A percentile compares a stretch with the other conserved stretches of the same genome.
Evolutionary conservation across 2,888 invertebrate genomes (phyloP).

Genomic region (Rutpela maculata): DNA sequence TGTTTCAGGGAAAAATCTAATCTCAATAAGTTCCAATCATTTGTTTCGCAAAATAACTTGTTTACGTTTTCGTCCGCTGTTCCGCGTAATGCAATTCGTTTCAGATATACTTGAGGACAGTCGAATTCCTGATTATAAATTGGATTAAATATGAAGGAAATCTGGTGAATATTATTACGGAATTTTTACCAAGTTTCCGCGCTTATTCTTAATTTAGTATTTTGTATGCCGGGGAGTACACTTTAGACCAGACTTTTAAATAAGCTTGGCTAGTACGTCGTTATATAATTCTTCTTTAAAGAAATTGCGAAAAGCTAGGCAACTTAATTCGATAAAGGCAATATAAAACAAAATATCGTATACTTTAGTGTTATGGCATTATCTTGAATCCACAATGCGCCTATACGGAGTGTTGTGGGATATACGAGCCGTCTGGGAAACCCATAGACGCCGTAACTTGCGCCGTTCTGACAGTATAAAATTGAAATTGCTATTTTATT

Average conservation of each 20-base stretch:
- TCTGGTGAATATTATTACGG: conserved; percentile 56
- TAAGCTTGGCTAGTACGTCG: conserved; percentile 40
- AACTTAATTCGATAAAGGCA: conserved; percentile 46
- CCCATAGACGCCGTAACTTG: conserved; percentile 52
- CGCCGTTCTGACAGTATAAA: conserved; percentile 55
- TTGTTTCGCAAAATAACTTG: conserved; percentile 7
- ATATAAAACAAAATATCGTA: conserved; percentile 47
- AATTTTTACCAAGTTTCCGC: conserved; percentile 50
- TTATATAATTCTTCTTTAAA: conserved; percentile 43
- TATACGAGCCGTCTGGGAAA: conserved; percentile 54
- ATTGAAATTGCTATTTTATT: conserved; percentile 58
- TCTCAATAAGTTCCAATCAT: background rate
- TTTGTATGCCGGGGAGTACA: conserved; percentile 52
- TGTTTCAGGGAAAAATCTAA: background rate
- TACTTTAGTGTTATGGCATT: conserved; percentile 36
- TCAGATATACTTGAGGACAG: conserved; percentile 5
- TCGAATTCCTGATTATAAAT: conserved; percentile 54
- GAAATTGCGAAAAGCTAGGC: conserved; percentile 39
- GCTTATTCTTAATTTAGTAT: conserved; percentile 55
- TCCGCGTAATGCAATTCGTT: background rate
- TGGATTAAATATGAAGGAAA: conserved; percentile 55
- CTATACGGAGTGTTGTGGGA: conserved; percentile 52
- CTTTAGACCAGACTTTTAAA: conserved; percentile 42
- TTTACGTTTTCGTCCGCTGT: background rate
- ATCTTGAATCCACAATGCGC: conserved; percentile 41